phyloP scores from a whole-genome alignment of 2,797 vertebrate species.

The Gorsachius magnificus region DNA sequence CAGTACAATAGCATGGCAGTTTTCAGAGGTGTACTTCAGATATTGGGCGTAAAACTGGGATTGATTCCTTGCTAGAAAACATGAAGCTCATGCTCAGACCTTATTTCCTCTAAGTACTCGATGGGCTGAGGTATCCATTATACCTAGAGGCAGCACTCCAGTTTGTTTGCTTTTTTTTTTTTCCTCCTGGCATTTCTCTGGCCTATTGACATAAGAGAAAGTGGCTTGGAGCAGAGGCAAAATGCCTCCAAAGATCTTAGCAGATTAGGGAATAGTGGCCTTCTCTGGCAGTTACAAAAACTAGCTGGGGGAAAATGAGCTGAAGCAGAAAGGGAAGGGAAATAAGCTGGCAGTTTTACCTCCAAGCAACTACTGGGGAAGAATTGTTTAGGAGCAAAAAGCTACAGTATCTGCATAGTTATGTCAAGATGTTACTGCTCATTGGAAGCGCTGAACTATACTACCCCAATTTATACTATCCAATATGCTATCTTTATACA shows the following conservation, averaged over 20 bases:
- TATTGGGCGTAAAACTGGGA: neutral
- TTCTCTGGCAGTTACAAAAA: neutral
- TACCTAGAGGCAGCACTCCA: neutral
- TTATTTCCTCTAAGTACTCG: neutral
- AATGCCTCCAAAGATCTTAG: neutral
- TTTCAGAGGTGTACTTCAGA: neutral
- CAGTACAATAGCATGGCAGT: neutral
- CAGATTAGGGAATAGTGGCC: neutral
- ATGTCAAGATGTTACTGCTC: neutral
- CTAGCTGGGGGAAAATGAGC: neutral
- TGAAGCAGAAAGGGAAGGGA: neutral
- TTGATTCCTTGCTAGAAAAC: neutral
- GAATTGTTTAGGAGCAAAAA: neutral
- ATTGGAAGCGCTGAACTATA: neutral
- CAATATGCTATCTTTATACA: neutral
- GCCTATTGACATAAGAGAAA: neutral
- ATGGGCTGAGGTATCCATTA: neutral
- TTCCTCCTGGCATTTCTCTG: neutral
- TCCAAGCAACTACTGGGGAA: neutral
- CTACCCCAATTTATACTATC: neutral
- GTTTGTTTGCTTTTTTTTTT: neutral
- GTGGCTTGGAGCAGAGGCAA: neutral
- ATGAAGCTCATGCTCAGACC: neutral
- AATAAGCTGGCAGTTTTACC: neutral
- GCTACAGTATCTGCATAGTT: neutral